These are phyloP conservation scores for Volucella inflata DNA, from an alignment of 2,888 invertebrate genomes.

Conservation along the genomic window DNA sequence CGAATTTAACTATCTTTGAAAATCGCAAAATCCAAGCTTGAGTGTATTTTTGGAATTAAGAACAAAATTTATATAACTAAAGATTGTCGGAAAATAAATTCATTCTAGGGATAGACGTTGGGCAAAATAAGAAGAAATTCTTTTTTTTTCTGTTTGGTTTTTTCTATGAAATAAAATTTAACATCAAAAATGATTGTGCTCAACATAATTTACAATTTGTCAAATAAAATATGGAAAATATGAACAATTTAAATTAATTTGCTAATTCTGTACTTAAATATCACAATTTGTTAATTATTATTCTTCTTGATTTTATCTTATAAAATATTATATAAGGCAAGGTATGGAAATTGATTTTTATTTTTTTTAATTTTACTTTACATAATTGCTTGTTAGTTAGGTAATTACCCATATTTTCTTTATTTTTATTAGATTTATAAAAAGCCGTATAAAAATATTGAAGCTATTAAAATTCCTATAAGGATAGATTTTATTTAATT, in stretches of 20 bases:
- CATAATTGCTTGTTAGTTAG: conserved; percentile 66
- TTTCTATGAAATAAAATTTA: neutral
- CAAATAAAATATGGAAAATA: neutral
- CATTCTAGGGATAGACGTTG: neutral
- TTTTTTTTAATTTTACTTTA: conserved; percentile 42
- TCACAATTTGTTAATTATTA: conserved; percentile 61
- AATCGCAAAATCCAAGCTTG: neutral
- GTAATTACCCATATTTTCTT: conserved; percentile 35
- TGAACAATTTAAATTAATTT: conserved; percentile 52
- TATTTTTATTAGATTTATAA: conserved; percentile 76
- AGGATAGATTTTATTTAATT: conserved; percentile 78
- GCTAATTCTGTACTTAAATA: conserved; percentile 71
- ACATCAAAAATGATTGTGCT: conserved; percentile 61
- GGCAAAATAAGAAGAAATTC: conserved; percentile 28
- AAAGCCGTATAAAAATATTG: conserved; percentile 78
- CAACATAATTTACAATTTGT: conserved; percentile 34
- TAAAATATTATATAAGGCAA: conserved; percentile 76
- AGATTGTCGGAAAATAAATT: conserved; percentile 57
- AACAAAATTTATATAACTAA: conserved; percentile 11
- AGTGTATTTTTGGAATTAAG: neutral
- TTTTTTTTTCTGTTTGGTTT: neutral
- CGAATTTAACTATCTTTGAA: too few species aligned
- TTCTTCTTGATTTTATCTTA: conserved; percentile 72
- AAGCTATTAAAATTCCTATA: conserved; percentile 78
- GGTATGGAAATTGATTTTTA: conserved; percentile 51